phyloP scores from a whole-genome alignment of 2,888 invertebrate species.

The Dicranocentrus wangi region DNA sequence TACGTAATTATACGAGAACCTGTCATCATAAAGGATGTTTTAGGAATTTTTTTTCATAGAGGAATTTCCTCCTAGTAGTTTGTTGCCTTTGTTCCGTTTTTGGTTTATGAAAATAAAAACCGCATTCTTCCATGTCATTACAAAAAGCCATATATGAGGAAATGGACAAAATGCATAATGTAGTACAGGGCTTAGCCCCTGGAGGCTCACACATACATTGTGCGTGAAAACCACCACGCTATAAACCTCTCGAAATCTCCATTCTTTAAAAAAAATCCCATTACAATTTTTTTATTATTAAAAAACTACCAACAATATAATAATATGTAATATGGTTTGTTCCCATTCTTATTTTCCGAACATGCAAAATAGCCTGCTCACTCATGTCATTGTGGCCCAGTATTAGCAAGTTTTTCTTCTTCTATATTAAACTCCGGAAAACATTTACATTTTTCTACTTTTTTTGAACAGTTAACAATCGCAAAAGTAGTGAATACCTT shows the following conservation, averaged over 20 bases:
- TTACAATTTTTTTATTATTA: conserved; percentile 1
- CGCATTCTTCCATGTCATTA: conserved; percentile 14
- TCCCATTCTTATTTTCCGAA: conserved; percentile 6
- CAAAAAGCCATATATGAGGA: conserved; percentile 35
- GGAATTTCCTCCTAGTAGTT: no score
- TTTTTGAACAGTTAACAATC: conserved; percentile 24
- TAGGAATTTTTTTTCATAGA: no score
- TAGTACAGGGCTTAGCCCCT: conserved; percentile 22
- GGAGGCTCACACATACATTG: no score
- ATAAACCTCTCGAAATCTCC: no score
- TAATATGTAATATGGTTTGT: background rate
- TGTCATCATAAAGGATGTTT: no score
- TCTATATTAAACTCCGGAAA: background rate
- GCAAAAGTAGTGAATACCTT: conserved; percentile 7
- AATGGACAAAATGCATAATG: conserved; percentile 56
- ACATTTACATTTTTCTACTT: background rate
- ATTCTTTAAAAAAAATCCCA: background rate
- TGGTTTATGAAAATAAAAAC: background rate
- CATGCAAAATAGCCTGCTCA: no score
- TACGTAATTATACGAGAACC: no score
- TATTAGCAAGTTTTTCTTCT: no score
- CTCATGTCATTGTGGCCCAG: no score
- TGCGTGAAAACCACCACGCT: no score
- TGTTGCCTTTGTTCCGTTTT: background rate
- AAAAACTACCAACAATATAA: background rate